Conservation (phyloP, 2,888 invertebrate genomes). For the Eulithis testata region DNA sequence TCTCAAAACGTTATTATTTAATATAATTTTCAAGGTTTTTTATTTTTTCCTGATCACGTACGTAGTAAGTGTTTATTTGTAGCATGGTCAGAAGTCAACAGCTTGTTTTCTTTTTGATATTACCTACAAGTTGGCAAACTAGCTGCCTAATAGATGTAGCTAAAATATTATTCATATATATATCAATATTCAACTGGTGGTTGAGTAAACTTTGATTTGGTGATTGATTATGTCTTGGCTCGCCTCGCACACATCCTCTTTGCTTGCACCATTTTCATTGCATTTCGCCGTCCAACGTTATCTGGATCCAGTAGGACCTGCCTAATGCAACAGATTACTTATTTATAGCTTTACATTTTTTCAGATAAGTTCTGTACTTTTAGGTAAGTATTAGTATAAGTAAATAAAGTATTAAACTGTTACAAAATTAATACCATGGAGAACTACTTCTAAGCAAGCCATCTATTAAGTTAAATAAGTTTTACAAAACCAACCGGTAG, state of each 20-base stretch:
- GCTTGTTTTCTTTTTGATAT: too few species aligned
- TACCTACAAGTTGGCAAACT: not conserved
- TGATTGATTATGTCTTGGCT: constrained; percentile 20
- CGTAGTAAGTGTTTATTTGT: constrained; percentile 1
- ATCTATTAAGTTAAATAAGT: too few species aligned
- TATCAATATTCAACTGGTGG: constrained; percentile 10
- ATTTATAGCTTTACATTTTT: too few species aligned
- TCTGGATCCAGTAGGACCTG: not conserved
- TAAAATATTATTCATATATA: not conserved
- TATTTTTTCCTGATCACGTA: constrained; percentile 17
- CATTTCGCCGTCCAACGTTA: constrained; percentile 4
- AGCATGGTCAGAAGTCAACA: not conserved
- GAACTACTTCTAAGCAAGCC: too few species aligned
- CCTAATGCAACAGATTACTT: too few species aligned
- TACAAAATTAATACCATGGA: too few species aligned
- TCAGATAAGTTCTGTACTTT: too few species aligned
- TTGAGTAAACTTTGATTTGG: constrained; percentile 20
- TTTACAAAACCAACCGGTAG: constrained; percentile 1
- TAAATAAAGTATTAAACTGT: too few species aligned
- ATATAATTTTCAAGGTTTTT: constrained; percentile 16
- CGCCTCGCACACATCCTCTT: constrained; percentile 4
- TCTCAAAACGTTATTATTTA: constrained; percentile 24
- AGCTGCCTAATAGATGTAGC: not conserved
- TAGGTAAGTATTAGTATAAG: too few species aligned
- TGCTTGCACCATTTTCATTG: constrained; percentile 17